Evolutionary conservation across 2,888 invertebrate genomes (phyloP).

Genomic region (Rhodophaea formosa): DNA sequence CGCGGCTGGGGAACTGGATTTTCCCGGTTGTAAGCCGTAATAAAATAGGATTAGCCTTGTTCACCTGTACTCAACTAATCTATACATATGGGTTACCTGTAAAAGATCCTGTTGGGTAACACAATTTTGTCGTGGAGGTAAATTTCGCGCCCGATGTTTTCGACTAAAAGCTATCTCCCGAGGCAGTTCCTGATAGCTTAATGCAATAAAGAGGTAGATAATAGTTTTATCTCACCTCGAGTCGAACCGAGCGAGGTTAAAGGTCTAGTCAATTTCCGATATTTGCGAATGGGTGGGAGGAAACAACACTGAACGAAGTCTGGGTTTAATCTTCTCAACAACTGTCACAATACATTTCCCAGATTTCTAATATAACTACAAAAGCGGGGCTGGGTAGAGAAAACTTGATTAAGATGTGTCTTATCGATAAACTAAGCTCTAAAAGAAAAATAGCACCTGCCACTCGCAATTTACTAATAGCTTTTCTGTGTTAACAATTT

Average conservation of each 20-base stretch:
- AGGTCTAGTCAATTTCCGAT: conserved; percentile 70
- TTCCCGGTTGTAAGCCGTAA: conserved; percentile 3
- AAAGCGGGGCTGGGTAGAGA: no score
- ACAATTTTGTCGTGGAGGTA: neutral
- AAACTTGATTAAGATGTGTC: neutral
- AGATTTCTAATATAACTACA: neutral
- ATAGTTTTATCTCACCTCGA: conserved; percentile 60
- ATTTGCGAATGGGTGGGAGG: conserved; percentile 58
- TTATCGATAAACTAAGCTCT: neutral
- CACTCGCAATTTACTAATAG: conserved; percentile 8
- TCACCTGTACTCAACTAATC: conserved; percentile 11
- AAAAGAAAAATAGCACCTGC: neutral
- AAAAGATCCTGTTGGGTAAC: conserved; percentile 1
- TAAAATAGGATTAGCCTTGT: conserved; percentile 9
- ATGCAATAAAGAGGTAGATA: conserved; percentile 50
- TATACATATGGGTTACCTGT: neutral
- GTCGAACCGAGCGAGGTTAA: conserved; percentile 52
- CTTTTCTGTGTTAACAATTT: neutral
- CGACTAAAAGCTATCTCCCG: conserved; percentile 3
- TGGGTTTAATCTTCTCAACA: conserved; percentile 40
- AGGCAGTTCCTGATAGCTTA: conserved; percentile 42
- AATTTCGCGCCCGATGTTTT: neutral
- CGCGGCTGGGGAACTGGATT: conserved; percentile 8
- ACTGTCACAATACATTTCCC: conserved; percentile 5
- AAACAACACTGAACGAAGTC: conserved; percentile 37